phyloP scores from a whole-genome alignment of 1,140 invertebrate species.

The Anastatus disparis region DNA sequence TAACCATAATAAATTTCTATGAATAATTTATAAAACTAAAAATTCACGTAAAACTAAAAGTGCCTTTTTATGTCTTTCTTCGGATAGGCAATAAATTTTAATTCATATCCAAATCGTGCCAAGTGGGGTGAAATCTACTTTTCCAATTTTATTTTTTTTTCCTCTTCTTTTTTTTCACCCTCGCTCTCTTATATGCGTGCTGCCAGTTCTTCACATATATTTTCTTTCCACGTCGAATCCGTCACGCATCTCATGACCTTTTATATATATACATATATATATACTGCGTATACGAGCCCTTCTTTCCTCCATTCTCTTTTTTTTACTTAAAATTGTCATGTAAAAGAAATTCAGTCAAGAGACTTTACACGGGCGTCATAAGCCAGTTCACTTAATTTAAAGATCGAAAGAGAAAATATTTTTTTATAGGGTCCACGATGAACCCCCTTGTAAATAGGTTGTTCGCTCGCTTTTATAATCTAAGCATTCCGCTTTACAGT shows the following conservation, averaged over 20 bases:
- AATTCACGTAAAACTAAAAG: conserved; percentile 11
- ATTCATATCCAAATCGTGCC: conserved; percentile 42
- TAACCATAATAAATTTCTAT: no score
- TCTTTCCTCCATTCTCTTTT: conserved; percentile 1
- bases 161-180: conserved; percentile 50
- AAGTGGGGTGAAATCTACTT: conserved; percentile 44
- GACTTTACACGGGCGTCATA: conserved; percentile 64
- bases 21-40: no score
- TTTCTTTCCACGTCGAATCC: conserved; percentile 45
- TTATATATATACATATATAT: no score
- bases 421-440: conserved; percentile 37
- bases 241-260: conserved; percentile 55
- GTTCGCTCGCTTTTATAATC: conserved; percentile 54
- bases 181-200: conserved; percentile 28
- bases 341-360: conserved; percentile 53
- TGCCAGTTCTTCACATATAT: conserved; percentile 7
- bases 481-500: conserved; percentile 60
- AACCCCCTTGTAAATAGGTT: not conserved
- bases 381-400: conserved; percentile 64
- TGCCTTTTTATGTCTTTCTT: conserved; percentile 21
- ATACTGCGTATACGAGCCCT: no score
- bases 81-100: conserved; percentile 26
- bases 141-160: conserved; percentile 48
- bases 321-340: conserved; percentile 13
- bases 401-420: conserved; percentile 52